Base-by-base conservation (phyloP, 2,888 invertebrate species). In the Mimumesa dahlbomi region DNA sequence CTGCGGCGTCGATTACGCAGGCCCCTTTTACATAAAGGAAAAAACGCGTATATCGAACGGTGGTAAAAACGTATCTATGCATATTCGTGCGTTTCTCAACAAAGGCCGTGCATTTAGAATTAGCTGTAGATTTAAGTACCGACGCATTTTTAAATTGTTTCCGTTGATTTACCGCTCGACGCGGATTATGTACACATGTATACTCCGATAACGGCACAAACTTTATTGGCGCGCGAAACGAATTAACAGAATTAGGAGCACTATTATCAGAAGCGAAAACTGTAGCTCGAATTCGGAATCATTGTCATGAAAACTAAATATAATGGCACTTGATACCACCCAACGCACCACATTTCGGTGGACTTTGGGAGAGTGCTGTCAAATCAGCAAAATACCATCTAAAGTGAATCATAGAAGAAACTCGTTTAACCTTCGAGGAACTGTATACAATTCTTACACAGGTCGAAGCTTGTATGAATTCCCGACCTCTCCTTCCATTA, bases 351-450 rank as follows among this genome's bases (percentile, higher is more conserved):
- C 52, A 61, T 11, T 61, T 52, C 21, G 46, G 61, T 3, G 38
- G 61, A 0, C 14, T 61, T 5, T 48, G 57, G 38, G 38, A 57
- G 22, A 19, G 22, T 4, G 46, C 46, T 1, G 25, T 48, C 0
- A 83, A 84, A 57, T 74, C 77, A 1, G 78, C 79, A 0, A 87
- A 87, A 65, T 52, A 58, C 31, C 81, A 85, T 59, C 49, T 85
- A 9, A 71, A 68, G 21, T 50, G 79, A 16, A 54, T 78, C 2
- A 58, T 78, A 6, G 77, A 81, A 0, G 66, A 74, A 13, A 11
- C 52, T 1, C 52, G 56, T 13, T 45, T 84, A 6, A 84, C 79
- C 0, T 80, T 66, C 45, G 80, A 85, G 34, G 77, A 86, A 48
- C 69, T 77, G 2, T 49, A 46, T 16, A 82, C 73, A 0, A 14